Evolutionary conservation across 2,797 vertebrate genomes (phyloP), one percentile per base, ranked within the genome.

Genomic region (Scomberomorus guttatus): DNA sequence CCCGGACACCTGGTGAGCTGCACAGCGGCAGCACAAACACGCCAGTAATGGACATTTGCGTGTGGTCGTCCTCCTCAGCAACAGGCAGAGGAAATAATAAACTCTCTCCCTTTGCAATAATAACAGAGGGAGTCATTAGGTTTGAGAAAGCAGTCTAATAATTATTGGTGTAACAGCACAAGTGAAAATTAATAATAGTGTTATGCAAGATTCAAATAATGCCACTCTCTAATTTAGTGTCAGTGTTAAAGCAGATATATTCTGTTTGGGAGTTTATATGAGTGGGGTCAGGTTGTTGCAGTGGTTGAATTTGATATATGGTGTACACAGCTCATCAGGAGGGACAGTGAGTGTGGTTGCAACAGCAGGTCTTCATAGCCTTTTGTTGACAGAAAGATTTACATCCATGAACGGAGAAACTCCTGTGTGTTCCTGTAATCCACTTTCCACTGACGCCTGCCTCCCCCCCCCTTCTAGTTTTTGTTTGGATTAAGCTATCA

Each of bases 1-100:
- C 76, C 80, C 1, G 58, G 66, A 83, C 93, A 93, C 92, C 90
- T 91, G 93, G 88, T 81, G 90, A 87, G 86, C 76, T 51, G 75
- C 66, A 78, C 77, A 73, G 80, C 62, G 55, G 74, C 50, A 76
- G 61, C 88, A 84, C 85, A 87, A 80, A 87, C 83, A 91, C 42
- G 8, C 52, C 72, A 80, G 78, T 58, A 75, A 63, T 69, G 74
- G 62, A 80, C 69, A 61, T 69, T 77, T 69, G 61, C 15, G 29
- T 83, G 81, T 76, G 56, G 63, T 50, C 25, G 39, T 69, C 56
- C 39, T 64, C 32, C 55, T 58, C 66, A 69, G 25, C 74, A 85
- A 80, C 62, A 83, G 64, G 69, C 22, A 56, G 39, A 44, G 58
- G 20, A 57, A 85, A 64, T 74, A 57, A 70, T 48, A 48, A 0